Evolutionary conservation across 2,888 invertebrate species (phyloP).

Genomic region (Chesias legatella): DNA sequence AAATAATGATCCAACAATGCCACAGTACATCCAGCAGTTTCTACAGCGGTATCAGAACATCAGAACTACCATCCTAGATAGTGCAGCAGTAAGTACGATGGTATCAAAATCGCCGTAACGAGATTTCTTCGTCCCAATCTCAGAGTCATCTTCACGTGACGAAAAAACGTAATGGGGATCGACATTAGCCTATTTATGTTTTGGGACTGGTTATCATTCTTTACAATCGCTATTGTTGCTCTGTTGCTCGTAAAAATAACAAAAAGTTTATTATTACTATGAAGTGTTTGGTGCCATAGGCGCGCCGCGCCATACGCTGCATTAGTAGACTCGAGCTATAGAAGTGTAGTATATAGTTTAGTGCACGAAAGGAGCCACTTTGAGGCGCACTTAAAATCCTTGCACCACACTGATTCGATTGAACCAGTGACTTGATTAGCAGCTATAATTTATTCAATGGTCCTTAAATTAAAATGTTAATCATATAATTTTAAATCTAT

Average conservation of each 20-base stretch:
- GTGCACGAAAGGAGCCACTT: too few species aligned
- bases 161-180: constrained; percentile 64
- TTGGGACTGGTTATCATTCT: constrained; percentile 56
- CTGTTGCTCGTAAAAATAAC: constrained; percentile 35
- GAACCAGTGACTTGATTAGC: too few species aligned
- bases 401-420: too few species aligned
- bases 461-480: too few species aligned
- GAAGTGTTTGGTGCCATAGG: too few species aligned
- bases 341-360: too few species aligned
- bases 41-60: constrained; percentile 5
- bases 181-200: constrained; percentile 69
- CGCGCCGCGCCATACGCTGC: too few species aligned
- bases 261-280: constrained; percentile 15
- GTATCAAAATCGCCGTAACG: constrained; percentile 21
- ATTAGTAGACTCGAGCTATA: too few species aligned
- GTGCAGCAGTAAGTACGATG: constrained; percentile 1
- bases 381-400: too few species aligned
- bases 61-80: not conserved
- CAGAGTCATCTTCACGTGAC: constrained; percentile 65
- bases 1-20: constrained; percentile 10
- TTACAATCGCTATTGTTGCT: constrained; percentile 31
- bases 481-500: too few species aligned
- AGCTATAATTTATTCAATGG: too few species aligned
- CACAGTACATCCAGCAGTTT: constrained; percentile 6
- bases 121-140: constrained; percentile 36